Percentiles rank a stretch among this genome's conserved stretches.
Evolutionary conservation across 2,113 vertebrate genomes (phyloP).

Genomic region (Phaethornis superciliosus): DNA sequence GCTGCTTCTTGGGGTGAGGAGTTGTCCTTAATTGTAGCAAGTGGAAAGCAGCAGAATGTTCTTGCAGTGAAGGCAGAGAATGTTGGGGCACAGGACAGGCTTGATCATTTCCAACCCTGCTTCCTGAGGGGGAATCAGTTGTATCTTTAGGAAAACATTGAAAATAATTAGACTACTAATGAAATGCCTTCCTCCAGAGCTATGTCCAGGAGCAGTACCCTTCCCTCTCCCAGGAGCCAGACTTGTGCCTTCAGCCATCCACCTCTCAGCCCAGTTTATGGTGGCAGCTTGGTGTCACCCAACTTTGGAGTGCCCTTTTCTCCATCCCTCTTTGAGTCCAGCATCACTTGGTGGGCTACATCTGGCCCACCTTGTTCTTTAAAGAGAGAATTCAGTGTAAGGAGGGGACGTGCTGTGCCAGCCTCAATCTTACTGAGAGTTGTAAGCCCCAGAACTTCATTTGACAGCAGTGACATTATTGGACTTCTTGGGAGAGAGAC

Average conservation of each 20-base stretch:
- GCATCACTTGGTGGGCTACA: background rate
- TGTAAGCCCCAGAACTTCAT: background rate
- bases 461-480: background rate
- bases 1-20: background rate
- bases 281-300: background rate
- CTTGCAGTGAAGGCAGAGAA: fast-evolving
- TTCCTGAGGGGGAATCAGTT: background rate
- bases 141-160: background rate
- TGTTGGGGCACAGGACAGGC: background rate
- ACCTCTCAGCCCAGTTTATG: background rate
- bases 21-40: background rate
- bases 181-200: background rate
- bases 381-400: background rate
- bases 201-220: background rate
- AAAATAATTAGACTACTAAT: background rate
- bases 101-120: background rate
- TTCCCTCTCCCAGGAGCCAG: background rate
- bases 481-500: background rate
- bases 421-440: background rate
- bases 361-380: background rate
- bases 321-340: background rate
- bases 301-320: background rate
- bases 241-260: background rate
- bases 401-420: background rate
- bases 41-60: background rate